phyloP scores from a whole-genome alignment of 2,113 vertebrate genomes.

The Arizona elegans region DNA sequence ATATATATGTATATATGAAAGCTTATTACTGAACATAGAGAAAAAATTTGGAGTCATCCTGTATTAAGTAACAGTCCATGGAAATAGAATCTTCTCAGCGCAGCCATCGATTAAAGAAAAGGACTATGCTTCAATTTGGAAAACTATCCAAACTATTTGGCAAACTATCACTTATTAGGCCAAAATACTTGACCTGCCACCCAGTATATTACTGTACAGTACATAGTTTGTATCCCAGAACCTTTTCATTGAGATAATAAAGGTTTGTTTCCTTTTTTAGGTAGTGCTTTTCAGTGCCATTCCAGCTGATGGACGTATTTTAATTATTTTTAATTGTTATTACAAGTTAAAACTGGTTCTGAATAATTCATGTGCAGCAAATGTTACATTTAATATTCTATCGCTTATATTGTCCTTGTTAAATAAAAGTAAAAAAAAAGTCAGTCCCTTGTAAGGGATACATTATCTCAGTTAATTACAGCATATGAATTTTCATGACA shows the following conservation, averaged over 20 bases:
- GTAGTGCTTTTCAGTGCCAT: conserved; percentile 31
- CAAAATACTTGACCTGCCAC: not conserved
- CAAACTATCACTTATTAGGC: not conserved
- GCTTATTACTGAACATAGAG: not conserved
- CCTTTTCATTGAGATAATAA: conserved; percentile 5
- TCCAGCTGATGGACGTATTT: conserved; percentile 36
- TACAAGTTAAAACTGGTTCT: conserved; percentile 45
- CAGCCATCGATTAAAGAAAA: not conserved
- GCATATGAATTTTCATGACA: conserved; percentile 18
- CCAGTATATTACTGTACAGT: not conserved
- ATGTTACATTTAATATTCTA: conserved; percentile 2
- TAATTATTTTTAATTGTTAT: conserved; percentile 40
- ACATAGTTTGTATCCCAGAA: not conserved
- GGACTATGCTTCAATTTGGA: not conserved
- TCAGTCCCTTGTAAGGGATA: conserved; percentile 1
- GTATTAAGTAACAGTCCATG: not conserved
- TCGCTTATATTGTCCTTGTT: conserved; percentile 29
- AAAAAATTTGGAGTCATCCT: not conserved
- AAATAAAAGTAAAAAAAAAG: conserved; percentile 14
- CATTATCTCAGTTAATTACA: conserved; percentile 10
- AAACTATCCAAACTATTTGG: too few relatives aligned
- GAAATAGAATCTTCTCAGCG: not conserved
- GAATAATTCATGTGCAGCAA: conserved; percentile 38
- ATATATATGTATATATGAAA: too few relatives aligned
- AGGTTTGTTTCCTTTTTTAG: conserved; percentile 18